phyloP scores from a whole-genome alignment of 2,888 invertebrate genomes.

The Bombyx huttoni region DNA sequence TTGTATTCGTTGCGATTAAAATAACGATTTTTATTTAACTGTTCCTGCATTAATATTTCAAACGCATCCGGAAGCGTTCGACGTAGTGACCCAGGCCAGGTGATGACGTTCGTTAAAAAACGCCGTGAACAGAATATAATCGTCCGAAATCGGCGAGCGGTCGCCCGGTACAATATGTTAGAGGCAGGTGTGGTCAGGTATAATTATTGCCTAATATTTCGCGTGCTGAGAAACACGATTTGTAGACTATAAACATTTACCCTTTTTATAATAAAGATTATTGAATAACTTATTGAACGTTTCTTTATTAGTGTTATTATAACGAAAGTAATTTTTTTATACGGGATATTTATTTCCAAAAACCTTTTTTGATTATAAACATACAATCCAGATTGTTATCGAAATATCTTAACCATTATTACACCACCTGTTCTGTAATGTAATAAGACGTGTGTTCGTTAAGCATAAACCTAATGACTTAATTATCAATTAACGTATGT shows the following conservation, averaged over 20 bases:
- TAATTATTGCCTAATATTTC: not conserved
- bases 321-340: too few species aligned
- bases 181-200: not conserved
- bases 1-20: not conserved
- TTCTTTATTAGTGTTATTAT: too few species aligned
- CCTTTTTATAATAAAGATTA: too few species aligned
- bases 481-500: too few species aligned
- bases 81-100: conserved; percentile 3
- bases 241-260: too few species aligned
- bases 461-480: too few species aligned
- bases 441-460: too few species aligned
- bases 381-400: not conserved
- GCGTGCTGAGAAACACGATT: not conserved
- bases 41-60: not conserved
- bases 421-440: too few species aligned
- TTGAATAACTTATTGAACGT: too few species aligned
- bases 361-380: not conserved
- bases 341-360: not conserved
- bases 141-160: conserved; percentile 7
- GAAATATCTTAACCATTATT: not conserved
- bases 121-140: conserved; percentile 6
- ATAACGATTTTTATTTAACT: not conserved
- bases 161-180: not conserved
- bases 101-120: conserved; percentile 5
- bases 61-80: conserved; percentile 3